phyloP scores from a whole-genome alignment of 2,888 invertebrate species.

The Ophion obscuratus region DNA sequence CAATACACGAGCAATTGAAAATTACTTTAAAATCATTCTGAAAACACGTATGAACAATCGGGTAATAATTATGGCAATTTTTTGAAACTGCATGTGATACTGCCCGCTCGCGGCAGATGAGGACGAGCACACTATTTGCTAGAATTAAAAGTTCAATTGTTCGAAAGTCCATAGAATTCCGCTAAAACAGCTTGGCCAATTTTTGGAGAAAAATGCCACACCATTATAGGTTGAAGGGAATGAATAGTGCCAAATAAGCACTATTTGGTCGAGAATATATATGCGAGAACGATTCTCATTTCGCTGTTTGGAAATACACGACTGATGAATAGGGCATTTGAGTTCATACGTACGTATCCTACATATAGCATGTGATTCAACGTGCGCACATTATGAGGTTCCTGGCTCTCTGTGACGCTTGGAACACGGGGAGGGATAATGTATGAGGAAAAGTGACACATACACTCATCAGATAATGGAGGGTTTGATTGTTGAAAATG shows the following conservation, averaged over 20 bases:
- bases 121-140: no score
- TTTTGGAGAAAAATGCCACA: not conserved
- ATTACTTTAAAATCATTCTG: no score
- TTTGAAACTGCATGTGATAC: no score
- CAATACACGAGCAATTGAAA: no score
- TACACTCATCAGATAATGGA: constrained; percentile 62
- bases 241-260: no score
- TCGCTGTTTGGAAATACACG: constrained; percentile 34
- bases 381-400: constrained; percentile 16
- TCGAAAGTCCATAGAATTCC: no score
- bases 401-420: constrained; percentile 42
- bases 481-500: constrained; percentile 69
- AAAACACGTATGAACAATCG: no score
- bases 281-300: constrained; percentile 23
- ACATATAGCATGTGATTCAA: not conserved
- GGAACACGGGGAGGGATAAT: constrained; percentile 50
- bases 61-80: no score
- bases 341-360: not conserved
- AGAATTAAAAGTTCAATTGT: not conserved
- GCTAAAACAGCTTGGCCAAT: not conserved
- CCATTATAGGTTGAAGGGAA: constrained; percentile 20
- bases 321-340: constrained; percentile 48
- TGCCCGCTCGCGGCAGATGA: no score
- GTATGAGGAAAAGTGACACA: constrained; percentile 57
- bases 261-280: constrained; percentile 48